Evolutionary conservation across 2,113 vertebrate species (phyloP).

Genomic region (Neopipo cinnamomea): DNA sequence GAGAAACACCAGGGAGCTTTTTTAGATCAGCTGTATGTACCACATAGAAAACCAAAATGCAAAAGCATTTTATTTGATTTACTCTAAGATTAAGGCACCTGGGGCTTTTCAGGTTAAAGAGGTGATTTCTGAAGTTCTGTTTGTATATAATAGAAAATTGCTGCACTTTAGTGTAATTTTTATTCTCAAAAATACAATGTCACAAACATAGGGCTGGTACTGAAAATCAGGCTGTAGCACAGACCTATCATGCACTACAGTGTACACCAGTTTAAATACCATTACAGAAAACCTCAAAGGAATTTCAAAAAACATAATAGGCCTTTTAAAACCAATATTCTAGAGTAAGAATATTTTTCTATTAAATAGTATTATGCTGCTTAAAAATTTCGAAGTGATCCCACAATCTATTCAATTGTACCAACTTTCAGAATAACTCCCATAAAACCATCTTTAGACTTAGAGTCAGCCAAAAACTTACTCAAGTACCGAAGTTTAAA

Average conservation of each 20-base stretch:
- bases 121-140: neutral
- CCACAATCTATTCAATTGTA: neutral
- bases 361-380: neutral
- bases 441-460: neutral
- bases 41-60: neutral
- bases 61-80: constrained; percentile 25
- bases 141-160: constrained; percentile 12
- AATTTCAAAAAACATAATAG: neutral
- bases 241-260: neutral
- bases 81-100: neutral
- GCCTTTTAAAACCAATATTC: neutral
- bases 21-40: neutral
- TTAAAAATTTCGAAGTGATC: neutral
- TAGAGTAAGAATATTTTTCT: neutral
- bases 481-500: neutral
- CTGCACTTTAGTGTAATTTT: neutral
- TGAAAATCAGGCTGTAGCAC: neutral
- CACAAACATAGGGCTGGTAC: neutral
- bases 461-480: neutral
- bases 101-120: constrained; percentile 15
- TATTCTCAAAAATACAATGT: neutral
- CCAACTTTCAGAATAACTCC: neutral
- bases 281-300: neutral
- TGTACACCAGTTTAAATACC: neutral
- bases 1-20: neutral